These are phyloP conservation scores for Myiozetetes cayanensis DNA, from an alignment of 2,113 vertebrate species.

Conservation along the genomic window DNA sequence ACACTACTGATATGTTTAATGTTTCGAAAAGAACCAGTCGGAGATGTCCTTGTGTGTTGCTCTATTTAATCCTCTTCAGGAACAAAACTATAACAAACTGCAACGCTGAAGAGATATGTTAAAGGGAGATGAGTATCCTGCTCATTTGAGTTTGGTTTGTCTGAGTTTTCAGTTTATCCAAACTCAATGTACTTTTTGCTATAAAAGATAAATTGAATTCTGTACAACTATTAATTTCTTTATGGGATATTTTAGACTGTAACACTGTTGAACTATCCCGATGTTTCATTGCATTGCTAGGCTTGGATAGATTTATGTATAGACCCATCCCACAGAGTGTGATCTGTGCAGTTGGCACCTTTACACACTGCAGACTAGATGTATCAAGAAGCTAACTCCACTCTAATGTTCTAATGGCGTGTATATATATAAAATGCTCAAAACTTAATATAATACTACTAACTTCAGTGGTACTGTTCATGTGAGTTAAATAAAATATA, in stretches of 20 bases:
- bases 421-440: background rate
- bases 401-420: background rate
- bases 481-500: background rate
- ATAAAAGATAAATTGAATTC: background rate
- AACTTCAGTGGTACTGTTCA: background rate
- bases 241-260: background rate
- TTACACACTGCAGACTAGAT: background rate
- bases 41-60: background rate
- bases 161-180: background rate
- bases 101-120: background rate
- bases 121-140: background rate
- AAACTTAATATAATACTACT: background rate
- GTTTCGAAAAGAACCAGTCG: background rate
- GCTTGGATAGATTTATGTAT: background rate
- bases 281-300: background rate
- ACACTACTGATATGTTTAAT: background rate
- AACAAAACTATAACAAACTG: background rate
- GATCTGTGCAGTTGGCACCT: fast-evolving
- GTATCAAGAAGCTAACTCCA: background rate
- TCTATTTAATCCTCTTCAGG: background rate
- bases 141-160: background rate
- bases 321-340: background rate
- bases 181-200: background rate
- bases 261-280: background rate
- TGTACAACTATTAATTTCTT: background rate